Percentiles rank a stretch among this genome's conserved stretches.
Evolutionary conservation across 1,140 invertebrate genomes (phyloP).

Genomic region (Aphaenogaster rudis): DNA sequence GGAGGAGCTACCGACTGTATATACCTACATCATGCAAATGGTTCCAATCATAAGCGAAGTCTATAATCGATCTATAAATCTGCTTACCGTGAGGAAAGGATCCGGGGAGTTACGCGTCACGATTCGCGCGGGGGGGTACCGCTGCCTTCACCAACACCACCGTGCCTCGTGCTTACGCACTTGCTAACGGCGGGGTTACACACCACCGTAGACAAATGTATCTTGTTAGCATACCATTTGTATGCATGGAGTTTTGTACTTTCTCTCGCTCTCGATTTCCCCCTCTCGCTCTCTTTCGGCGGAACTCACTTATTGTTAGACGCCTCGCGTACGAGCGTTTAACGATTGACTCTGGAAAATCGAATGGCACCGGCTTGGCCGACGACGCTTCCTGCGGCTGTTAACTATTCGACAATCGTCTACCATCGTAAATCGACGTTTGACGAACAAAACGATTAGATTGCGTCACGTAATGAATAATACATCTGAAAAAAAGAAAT

Average conservation of each 20-base stretch:
- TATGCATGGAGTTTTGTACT: slow-evolving; percentile 84
- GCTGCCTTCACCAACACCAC: slow-evolving; percentile 53
- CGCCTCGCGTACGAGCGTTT: slow-evolving; percentile 79
- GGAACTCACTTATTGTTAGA: slow-evolving; percentile 48
- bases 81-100: slow-evolving; percentile 82
- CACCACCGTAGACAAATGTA: slow-evolving; percentile 86
- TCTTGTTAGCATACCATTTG: slow-evolving; percentile 87
- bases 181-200: slow-evolving; percentile 67
- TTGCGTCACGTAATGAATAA: not conserved
- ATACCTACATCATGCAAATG: slow-evolving; percentile 86
- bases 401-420: not conserved
- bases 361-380: slow-evolving; percentile 80
- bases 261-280: slow-evolving; percentile 64
- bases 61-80: slow-evolving; percentile 88
- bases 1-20: slow-evolving; percentile 70
- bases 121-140: slow-evolving; percentile 52
- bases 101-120: slow-evolving; percentile 69
- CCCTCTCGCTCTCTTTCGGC: slow-evolving; percentile 53
- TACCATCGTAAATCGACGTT: slow-evolving; percentile 8
- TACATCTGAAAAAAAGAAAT: not conserved
- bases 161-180: slow-evolving; percentile 53
- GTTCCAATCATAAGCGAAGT: slow-evolving; percentile 86
- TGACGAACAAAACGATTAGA: not conserved
- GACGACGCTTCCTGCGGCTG: not conserved
- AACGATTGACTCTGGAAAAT: slow-evolving; percentile 84